Percentiles rank a stretch among this genome's conserved stretches.
Conservation (phyloP, 2,888 invertebrate genomes). For the Drosophila dives region DNA sequence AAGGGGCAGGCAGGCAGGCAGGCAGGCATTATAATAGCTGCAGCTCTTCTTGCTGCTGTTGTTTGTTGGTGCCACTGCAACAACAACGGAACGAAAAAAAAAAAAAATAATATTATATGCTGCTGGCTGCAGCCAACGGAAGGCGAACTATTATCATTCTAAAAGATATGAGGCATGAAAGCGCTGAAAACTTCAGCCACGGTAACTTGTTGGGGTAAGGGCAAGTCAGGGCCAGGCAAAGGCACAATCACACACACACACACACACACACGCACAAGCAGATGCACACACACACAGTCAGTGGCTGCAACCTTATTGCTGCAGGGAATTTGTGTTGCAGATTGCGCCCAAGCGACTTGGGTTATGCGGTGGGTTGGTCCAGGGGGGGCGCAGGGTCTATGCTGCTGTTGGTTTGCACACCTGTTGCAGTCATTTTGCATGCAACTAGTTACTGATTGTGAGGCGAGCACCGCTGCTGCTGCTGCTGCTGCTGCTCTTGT, state of each 20-base stretch:
- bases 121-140: conserved; percentile 63
- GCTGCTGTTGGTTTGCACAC: conserved; percentile 65
- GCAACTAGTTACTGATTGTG: conserved; percentile 72
- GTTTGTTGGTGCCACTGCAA: conserved; percentile 32
- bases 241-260: conserved; percentile 35
- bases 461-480: conserved; percentile 21
- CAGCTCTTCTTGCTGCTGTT: conserved; percentile 21
- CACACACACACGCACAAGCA: conserved; percentile 28
- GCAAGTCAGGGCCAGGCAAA: conserved; percentile 36
- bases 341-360: conserved; percentile 63
- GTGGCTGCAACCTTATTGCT: conserved; percentile 61
- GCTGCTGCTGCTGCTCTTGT: conserved; percentile 11
- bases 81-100: conserved; percentile 35
- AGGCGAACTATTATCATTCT: conserved; percentile 78
- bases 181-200: conserved; percentile 64
- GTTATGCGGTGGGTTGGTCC: conserved; percentile 2
- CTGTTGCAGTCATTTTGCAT: conserved; percentile 78
- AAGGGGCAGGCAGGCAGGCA: neutral
- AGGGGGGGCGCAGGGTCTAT: conserved; percentile 33
- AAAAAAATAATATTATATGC: conserved; percentile 26
- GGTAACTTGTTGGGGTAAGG: conserved; percentile 51
- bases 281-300: conserved; percentile 17
- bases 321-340: conserved; percentile 72
- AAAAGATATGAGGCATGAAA: conserved; percentile 70
- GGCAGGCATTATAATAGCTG: conserved; percentile 41